Percentiles rank a stretch among this genome's conserved stretches.
Conservation (phyloP, 2,797 vertebrate species). For the Pipistrellus pygmaeus region DNA sequence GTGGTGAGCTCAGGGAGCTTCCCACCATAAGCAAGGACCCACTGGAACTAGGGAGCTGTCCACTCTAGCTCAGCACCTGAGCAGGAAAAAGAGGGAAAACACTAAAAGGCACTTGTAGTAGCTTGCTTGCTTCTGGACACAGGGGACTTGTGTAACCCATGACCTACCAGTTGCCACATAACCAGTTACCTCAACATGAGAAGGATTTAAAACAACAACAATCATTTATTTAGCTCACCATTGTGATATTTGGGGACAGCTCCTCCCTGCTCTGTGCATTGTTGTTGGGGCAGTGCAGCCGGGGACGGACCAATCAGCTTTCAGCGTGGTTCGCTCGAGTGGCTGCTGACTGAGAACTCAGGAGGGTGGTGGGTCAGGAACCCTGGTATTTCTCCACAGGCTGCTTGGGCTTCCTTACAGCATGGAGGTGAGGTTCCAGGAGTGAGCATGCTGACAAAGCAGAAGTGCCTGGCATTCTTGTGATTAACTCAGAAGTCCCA, state of each 20-base stretch:
- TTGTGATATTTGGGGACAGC: background rate
- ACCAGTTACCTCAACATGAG: background rate
- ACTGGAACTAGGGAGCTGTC: background rate
- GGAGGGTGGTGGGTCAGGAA: too few relatives aligned
- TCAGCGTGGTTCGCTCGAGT: background rate
- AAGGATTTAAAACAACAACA: background rate
- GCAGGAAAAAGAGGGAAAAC: background rate
- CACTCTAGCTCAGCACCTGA: background rate
- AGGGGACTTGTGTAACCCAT: background rate
- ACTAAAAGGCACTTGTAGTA: background rate
- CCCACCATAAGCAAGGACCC: background rate
- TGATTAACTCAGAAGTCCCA: background rate
- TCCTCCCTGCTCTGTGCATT: background rate
- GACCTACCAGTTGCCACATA: background rate
- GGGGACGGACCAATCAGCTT: background rate
- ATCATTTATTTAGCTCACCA: background rate
- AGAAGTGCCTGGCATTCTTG: background rate
- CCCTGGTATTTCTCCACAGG: background rate
- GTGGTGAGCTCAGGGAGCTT: background rate
- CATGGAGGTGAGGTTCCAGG: background rate
- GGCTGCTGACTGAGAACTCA: background rate
- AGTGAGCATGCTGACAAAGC: background rate
- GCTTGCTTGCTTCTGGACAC: background rate
- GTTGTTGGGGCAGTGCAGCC: background rate
- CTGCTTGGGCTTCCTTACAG: background rate